Conservation (phyloP, 2,113 vertebrate genomes). For the Cinclus mexicanus region DNA sequence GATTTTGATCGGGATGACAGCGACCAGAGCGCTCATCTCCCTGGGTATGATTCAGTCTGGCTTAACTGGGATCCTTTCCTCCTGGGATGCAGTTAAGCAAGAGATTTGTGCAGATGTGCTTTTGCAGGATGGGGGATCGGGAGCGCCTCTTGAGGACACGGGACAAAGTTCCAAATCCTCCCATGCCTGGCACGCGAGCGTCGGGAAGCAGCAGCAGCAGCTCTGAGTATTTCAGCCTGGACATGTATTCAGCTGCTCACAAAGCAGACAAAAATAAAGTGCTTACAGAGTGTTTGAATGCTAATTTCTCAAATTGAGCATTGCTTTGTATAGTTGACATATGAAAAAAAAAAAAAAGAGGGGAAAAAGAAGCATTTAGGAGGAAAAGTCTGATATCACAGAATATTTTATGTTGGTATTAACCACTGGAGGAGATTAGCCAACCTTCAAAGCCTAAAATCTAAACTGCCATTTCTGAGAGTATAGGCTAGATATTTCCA, state of each 20-base stretch:
- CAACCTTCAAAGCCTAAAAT: slow-evolving; percentile 24
- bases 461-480: background rate
- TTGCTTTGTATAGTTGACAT: slow-evolving; percentile 39
- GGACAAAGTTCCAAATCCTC: background rate
- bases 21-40: background rate
- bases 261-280: slow-evolving; percentile 56
- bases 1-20: background rate
- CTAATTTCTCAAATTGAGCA: slow-evolving; percentile 26
- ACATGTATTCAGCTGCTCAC: slow-evolving; percentile 32
- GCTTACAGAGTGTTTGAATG: slow-evolving; percentile 40
- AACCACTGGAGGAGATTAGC: background rate
- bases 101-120: background rate
- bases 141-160: background rate
- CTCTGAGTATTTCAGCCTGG: background rate
- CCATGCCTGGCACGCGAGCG: background rate
- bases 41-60: background rate
- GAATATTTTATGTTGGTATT: slow-evolving; percentile 23
- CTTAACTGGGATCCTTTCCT: background rate
- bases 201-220: background rate
- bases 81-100: background rate
- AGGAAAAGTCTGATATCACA: slow-evolving; percentile 29
- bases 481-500: background rate
- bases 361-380: background rate
- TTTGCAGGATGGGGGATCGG: background rate
- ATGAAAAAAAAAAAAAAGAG: background rate